A percentile compares a stretch with the other conserved stretches of the same genome.
Conservation (phyloP, 1,140 invertebrate genomes). For the Drosophila parvula region DNA sequence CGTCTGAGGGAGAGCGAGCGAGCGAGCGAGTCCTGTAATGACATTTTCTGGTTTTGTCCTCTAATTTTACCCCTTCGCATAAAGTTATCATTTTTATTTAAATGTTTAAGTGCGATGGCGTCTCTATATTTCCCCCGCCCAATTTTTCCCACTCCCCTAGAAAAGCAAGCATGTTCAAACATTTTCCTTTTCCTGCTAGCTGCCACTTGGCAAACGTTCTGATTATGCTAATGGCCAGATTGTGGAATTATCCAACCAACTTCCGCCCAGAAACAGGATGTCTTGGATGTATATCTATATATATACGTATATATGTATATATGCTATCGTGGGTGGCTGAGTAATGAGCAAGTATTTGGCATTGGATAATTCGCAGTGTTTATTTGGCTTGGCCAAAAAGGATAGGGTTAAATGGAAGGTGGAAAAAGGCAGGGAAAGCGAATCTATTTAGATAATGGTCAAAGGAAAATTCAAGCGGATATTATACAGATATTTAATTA, state of each 20-base stretch:
- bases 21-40: conserved; percentile 62
- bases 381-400: neutral
- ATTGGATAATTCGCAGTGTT: conserved; percentile 5
- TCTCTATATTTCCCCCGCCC: neutral
- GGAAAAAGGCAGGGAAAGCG: neutral
- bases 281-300: conserved; percentile 19
- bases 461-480: neutral
- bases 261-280: conserved; percentile 44
- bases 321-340: conserved; percentile 26
- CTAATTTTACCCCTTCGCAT: conserved; percentile 74
- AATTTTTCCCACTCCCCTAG: neutral
- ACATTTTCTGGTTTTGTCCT: conserved; percentile 65
- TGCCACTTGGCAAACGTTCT: conserved; percentile 56
- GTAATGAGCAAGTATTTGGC: conserved; percentile 32
- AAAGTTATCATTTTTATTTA: conserved; percentile 83
- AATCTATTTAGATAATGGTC: neutral
- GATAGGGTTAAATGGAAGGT: conserved; percentile 3
- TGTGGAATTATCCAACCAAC: conserved; percentile 49
- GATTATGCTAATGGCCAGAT: conserved; percentile 75
- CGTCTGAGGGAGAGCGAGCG: conserved; percentile 51
- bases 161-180: conserved; percentile 35
- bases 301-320: neutral
- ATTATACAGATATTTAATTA: neutral
- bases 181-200: conserved; percentile 42
- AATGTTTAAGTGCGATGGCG: conserved; percentile 70